A percentile compares a stretch with the other conserved stretches of the same genome.
Evolutionary conservation across 1,140 invertebrate species (phyloP).

Genomic region (Bilobella aurantiaca): DNA sequence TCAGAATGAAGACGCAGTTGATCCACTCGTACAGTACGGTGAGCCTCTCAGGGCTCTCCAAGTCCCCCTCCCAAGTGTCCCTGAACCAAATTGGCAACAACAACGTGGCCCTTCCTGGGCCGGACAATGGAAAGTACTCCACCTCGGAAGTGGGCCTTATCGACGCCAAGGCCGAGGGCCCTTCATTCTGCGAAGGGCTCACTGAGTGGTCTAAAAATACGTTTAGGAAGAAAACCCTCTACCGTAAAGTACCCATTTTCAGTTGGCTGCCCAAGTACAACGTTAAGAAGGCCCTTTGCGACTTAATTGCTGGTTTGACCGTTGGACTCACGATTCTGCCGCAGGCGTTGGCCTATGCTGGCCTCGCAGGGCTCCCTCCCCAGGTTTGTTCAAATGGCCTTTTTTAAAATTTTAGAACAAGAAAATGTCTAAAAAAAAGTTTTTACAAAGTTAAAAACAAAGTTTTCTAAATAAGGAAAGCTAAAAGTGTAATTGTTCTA

Average conservation of each 20-base stretch:
- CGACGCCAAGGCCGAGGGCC: neutral
- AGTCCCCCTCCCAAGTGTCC: conserved; percentile 13
- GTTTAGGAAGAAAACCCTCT: conserved; percentile 48
- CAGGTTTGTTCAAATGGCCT: too few species aligned
- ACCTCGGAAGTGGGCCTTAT: neutral
- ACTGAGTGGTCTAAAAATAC: conserved; percentile 40
- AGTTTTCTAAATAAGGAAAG: too few species aligned
- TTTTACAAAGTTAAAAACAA: too few species aligned
- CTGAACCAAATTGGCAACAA: conserved; percentile 2
- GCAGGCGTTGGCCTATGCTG: conserved; percentile 65
- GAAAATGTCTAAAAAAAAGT: too few species aligned
- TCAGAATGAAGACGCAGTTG: conserved; percentile 32
- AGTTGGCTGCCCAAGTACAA: conserved; percentile 55
- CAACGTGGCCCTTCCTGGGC: conserved; percentile 1
- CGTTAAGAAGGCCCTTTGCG: conserved; percentile 20
- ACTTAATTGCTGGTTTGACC: conserved; percentile 43
- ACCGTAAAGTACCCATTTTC: conserved; percentile 51
- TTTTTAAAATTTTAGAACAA: too few species aligned
- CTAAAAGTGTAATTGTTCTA: too few species aligned
- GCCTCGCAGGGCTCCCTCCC: conserved; percentile 71
- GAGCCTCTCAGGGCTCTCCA: conserved; percentile 19
- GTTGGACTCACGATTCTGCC: conserved; percentile 81
- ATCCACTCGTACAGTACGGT: conserved; percentile 28
- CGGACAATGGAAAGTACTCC: conserved; percentile 2
- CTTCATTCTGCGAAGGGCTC: conserved; percentile 21